Percentiles rank a stretch among this genome's conserved stretches.
Conservation (phyloP, 37 sponge, comb jelly and placozoan genomes). For the Crambe crambe region DNA sequence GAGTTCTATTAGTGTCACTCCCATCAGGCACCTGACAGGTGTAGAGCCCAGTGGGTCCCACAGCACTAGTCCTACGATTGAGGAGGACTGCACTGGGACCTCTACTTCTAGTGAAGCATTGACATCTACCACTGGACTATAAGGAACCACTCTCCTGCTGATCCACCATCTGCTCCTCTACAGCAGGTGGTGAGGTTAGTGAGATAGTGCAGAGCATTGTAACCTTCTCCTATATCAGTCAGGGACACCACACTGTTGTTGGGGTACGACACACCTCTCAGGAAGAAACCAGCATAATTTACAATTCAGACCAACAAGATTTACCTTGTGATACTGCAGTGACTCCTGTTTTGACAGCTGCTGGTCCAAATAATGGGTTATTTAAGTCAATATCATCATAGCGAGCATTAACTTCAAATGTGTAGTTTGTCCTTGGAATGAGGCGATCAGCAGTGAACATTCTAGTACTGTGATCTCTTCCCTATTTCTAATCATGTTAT, state of each 20-base stretch:
- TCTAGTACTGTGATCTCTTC: neutral
- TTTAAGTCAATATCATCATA: neutral
- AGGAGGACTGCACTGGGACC: no score
- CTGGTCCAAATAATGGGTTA: neutral
- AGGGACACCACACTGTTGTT: conserved; percentile 16
- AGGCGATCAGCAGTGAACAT: conserved; percentile 16
- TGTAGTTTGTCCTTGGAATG: conserved; percentile 18
- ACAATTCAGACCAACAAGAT: neutral
- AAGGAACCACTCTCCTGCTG: no score
- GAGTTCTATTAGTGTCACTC: no score
- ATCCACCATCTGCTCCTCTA: no score
- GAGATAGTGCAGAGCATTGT: conserved; percentile 2
- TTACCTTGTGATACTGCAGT: neutral
- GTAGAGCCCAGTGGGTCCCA: no score
- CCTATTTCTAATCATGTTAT: neutral
- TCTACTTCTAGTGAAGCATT: no score
- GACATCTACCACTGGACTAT: no score
- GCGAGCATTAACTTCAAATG: neutral
- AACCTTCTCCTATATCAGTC: conserved; percentile 7
- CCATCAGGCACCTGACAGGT: no score
- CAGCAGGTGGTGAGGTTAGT: neutral
- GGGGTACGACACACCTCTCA: neutral
- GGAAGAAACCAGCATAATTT: conserved; percentile 5
- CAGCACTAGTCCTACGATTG: no score
- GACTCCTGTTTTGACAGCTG: neutral